Evolutionary conservation across 1,140 invertebrate genomes (phyloP), one percentile per base, ranked within the genome.

Genomic region (Melipona quadrifasciata): DNA sequence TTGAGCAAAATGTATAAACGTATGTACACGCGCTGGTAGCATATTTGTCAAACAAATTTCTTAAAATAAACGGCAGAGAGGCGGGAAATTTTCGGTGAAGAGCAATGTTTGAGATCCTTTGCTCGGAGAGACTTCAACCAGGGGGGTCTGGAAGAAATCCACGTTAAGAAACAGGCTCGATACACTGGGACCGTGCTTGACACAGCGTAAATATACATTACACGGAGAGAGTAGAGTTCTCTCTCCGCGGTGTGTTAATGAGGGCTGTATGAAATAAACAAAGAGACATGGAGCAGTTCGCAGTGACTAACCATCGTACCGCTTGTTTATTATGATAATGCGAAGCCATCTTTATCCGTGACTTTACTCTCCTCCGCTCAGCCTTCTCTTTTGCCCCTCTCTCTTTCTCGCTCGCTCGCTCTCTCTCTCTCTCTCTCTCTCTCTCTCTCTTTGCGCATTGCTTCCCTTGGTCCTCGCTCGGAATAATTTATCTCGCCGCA

Each of bases 281-380:
- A 80, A 74, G 73, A 86, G 85, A 85, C 85, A 79, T 64, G 67
- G 73, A 86, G 75, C 81, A 86, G 81, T 86, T 82, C 74, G 81
- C 86, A 80, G 79, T 87, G 83, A 85, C 86, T 87, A 85, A 87
- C 84, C 84, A 82, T 82, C 84, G 78, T 64, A 79, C 84, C 78
- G 65, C 71, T 81, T 81, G 72, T 90, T 90, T 90, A 90, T 90
- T 90, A 88, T 90, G 86, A 90, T 90, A 88, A 90, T 90, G 89
- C 84, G 77, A 75, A 70, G 83, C 89, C 89, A 88, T 90, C 89
- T 90, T 90, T 90, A 87, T 88, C 64, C 83, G 80, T 70, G 78
- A 82, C 86, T 82, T 78, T 87, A 73, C 74, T 78, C 81, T 86
- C 67, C 64, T 67, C 61, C 70, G 77, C 70, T 73, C 47, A 51